Percentiles rank a stretch among this genome's conserved stretches.
phyloP scores from a whole-genome alignment of 2,797 vertebrate genomes.

The Hozukius guyotensis region DNA sequence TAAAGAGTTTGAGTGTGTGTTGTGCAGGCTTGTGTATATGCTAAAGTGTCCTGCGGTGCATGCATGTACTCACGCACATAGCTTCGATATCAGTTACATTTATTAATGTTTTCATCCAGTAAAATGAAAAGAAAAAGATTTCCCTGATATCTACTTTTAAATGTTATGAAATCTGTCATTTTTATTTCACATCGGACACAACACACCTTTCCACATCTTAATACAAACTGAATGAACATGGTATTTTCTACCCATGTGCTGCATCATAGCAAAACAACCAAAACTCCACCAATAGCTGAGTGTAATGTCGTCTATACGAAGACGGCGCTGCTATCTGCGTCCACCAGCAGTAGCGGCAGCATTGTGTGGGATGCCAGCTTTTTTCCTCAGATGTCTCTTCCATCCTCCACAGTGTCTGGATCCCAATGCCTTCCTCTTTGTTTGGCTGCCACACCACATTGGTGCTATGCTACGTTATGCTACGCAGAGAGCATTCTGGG shows the following conservation, averaged over 20 bases:
- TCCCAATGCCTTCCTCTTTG: constrained; percentile 51
- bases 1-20: no score
- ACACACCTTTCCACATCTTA: neutral
- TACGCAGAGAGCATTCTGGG: constrained; percentile 69
- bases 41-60: no score
- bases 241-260: neutral
- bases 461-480: constrained; percentile 36
- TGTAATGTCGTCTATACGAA: neutral
- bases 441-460: constrained; percentile 53
- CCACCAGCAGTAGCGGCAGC: constrained; percentile 30
- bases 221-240: neutral
- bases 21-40: no score
- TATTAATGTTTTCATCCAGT: neutral
- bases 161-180: no score
- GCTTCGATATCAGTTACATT: constrained; percentile 1
- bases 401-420: constrained; percentile 38
- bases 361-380: constrained; percentile 23
- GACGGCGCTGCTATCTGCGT: constrained; percentile 22
- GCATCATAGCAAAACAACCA: neutral
- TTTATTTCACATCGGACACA: neutral
- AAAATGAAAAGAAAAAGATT: neutral
- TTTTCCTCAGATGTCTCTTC: constrained; percentile 47
- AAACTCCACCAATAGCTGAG: neutral
- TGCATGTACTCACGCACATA: no score
- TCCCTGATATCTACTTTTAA: no score